A percentile compares a stretch with the other conserved stretches of the same genome.
Conservation (phyloP, 1,140 invertebrate genomes). For the Lethrus apterus region DNA sequence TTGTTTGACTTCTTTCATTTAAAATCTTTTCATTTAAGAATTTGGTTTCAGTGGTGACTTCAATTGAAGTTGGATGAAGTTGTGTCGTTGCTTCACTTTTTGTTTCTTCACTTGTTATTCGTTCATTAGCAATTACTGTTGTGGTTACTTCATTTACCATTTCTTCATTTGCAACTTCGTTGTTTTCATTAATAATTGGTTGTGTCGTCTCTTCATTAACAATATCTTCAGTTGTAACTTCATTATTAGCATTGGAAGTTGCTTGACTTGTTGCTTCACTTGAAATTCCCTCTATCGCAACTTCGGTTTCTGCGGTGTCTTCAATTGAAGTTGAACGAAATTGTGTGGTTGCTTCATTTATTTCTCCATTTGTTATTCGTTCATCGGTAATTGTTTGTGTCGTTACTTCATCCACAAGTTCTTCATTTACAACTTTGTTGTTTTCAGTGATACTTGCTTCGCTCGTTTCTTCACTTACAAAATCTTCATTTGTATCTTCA, state of each 20-base stretch:
- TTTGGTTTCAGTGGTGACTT: too few species aligned
- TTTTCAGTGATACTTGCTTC: not conserved
- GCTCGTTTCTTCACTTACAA: not conserved
- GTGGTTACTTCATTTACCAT: not conserved
- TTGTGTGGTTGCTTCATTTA: not conserved
- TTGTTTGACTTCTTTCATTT: too few species aligned
- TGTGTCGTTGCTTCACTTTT: too few species aligned
- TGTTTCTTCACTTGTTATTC: too few species aligned
- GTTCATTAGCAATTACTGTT: not conserved
- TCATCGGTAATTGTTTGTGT: not conserved
- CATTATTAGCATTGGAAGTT: not conserved
- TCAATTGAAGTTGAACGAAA: not conserved
- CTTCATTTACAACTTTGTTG: too few species aligned
- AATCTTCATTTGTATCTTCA: not conserved
- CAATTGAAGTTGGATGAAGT: too few species aligned
- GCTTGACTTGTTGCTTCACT: not conserved
- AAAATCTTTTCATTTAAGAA: too few species aligned
- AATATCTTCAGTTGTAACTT: not conserved
- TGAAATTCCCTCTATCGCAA: not conserved
- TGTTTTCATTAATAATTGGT: not conserved
- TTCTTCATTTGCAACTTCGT: not conserved
- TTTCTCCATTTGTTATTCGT: not conserved
- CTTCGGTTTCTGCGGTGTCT: not conserved
- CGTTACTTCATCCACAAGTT: conserved; percentile 5
- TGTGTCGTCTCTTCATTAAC: not conserved